These are phyloP conservation scores for Triplophysa bombifrons DNA, from an alignment of 2,797 vertebrate species.

Conservation along the genomic window DNA sequence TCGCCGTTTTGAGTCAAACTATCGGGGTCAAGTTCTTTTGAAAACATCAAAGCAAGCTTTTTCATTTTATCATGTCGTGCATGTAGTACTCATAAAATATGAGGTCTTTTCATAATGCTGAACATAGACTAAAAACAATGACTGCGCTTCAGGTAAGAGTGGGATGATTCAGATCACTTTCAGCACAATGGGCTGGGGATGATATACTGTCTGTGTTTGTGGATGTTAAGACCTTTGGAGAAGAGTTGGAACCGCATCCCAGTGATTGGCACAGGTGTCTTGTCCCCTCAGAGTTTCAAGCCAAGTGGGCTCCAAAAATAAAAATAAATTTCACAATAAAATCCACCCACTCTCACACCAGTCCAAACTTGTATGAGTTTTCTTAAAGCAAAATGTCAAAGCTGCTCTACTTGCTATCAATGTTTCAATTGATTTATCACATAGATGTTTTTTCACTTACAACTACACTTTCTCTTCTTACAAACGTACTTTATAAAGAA, in stretches of 20 bases:
- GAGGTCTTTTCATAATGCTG: conserved; percentile 19
- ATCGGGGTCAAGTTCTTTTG: conserved; percentile 47
- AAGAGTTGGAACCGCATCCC: too few species aligned
- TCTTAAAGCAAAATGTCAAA: too few species aligned
- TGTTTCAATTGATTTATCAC: too few species aligned
- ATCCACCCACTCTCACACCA: not conserved
- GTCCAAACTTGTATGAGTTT: too few species aligned
- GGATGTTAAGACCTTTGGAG: not conserved
- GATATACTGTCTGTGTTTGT: conserved; percentile 1
- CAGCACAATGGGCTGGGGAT: conserved; percentile 5
- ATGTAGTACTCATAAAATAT: not conserved
- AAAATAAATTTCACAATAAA: not conserved
- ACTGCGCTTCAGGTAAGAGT: conserved; percentile 43
- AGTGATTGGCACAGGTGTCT: not conserved
- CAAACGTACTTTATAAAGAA: too few species aligned
- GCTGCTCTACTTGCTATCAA: too few species aligned
- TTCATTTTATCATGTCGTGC: conserved; percentile 3
- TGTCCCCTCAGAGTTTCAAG: not conserved
- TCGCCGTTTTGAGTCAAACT: conserved; percentile 18
- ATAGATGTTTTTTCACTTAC: too few species aligned
- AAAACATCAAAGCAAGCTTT: conserved; percentile 39
- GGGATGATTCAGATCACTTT: conserved; percentile 42
- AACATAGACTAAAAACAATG: conserved; percentile 30
- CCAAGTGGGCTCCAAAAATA: not conserved
- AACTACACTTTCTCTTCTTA: too few species aligned